Base-by-base conservation (phyloP, 2,113 vertebrate species). In the Oryzias celebensis region DNA sequence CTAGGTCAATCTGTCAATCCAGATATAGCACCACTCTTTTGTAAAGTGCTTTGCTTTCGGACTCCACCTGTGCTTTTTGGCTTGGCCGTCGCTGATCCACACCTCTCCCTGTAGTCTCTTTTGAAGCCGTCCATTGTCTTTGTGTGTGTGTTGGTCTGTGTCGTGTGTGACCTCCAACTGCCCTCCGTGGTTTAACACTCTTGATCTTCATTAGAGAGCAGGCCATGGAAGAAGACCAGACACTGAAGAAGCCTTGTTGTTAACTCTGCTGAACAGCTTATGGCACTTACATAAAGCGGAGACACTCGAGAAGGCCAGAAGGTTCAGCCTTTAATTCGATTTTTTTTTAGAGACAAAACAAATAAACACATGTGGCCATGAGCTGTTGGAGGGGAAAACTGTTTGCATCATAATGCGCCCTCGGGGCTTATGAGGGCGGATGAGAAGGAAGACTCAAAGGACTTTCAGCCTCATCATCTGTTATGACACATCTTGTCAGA, bases 1-100 rank as follows among this genome's bases (percentile, higher is more conserved):
- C 48, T 59, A 47, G 80, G 65, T 85, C 78, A 85, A 78, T 71
- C 20, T 67, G 75, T 73, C 65, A 47, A 23, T 67, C 24, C 62
- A 69, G 70, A 84, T 68, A 70, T 52, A 52, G 74, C 14, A 44
- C 50, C 72, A 85, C 78, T 68, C 14, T 70, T 13, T 58, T 22
- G 41, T 8, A 23, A 62, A 80, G 53, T 48, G 74, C 62, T 74
- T 22, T 4, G 67, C 55, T 58, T 46, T 53, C 18, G 5, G 23
- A 49, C 68, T 66, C 18, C 26, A 28, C 56, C 42, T 57, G 54
- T 52, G 24, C 50, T 16, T 12, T 51, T 50, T 49, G 36, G 36
- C 10, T 36, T 36, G 36, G 36, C 2, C 10, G 36, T 36, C 10
- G 36, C 36, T 13, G 51, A 54, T 53, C 49, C 8, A 47, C 15